These are phyloP conservation scores for Saccopteryx bilineata DNA, from an alignment of 2,113 vertebrate genomes.

Conservation along the genomic window DNA sequence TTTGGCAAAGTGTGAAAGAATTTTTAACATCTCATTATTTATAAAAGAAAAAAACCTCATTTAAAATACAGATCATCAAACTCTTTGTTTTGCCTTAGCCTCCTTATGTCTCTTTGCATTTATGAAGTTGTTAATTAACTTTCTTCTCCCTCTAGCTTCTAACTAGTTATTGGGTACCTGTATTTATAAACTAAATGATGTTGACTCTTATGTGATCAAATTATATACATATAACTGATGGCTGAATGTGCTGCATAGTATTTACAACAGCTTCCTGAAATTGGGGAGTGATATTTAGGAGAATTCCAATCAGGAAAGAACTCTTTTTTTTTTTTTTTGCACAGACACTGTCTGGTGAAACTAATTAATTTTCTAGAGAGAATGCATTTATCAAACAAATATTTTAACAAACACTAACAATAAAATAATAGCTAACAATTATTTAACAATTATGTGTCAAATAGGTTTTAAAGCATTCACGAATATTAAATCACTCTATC, in stretches of 20 bases:
- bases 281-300: neutral
- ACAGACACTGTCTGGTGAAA: neutral
- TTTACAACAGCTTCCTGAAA: conserved; percentile 36
- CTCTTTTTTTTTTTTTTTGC: neutral
- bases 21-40: neutral
- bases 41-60: neutral
- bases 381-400: neutral
- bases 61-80: conserved; percentile 44
- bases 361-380: conserved; percentile 10
- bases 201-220: neutral
- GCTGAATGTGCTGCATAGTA: neutral
- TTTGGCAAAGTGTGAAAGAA: neutral
- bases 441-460: neutral
- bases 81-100: neutral
- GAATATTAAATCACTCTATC: neutral
- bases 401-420: conserved; percentile 40
- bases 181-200: conserved; percentile 45
- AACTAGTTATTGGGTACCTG: neutral
- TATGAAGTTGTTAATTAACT: conserved; percentile 50
- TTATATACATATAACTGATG: neutral
- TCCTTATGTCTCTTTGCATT: conserved; percentile 10
- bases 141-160: conserved; percentile 49
- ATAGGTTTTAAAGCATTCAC: conserved; percentile 42
- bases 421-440: conserved; percentile 40
- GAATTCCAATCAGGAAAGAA: neutral